Evolutionary conservation across 1,140 invertebrate species (phyloP), one percentile per base, ranked within the genome.

Genomic region (Bombyx mori): DNA sequence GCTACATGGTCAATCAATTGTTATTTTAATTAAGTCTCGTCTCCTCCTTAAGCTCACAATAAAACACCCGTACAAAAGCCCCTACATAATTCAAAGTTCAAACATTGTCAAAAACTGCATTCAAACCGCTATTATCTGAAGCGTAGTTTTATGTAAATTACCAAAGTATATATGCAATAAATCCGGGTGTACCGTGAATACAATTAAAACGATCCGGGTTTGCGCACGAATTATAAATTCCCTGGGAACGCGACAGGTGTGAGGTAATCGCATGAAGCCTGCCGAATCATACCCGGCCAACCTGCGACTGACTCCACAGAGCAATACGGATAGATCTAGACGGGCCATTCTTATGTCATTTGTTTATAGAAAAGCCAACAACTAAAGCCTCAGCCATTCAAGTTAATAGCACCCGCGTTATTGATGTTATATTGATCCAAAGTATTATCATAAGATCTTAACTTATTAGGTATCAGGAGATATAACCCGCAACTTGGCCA

Each of bases 171-270:
- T 60, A 54, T 45, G 55, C 46, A 59, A 63, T 68, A 77, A 75
- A 77, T 73, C 72, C 68, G 63, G 57, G 62, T 77, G 72, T 80
- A 67, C 69, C 61, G 69, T 72, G 78, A 82, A 83, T 83, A 83
- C 78, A 79, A 83, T 83, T 83, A 83, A 75, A 68, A 65, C 66
- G 78, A 79, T 76, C 73, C 77, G 63, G 64, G 57, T 67, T 72
- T 35, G 26, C 26, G 57, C 50, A 52, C 61, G 60, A 79, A 79
- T 81, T 80, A 81, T 80, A 73, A 81, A 83, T 81, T 81, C 78
- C 70, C 59, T 80, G 78, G 78, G 80, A 81, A 77, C 71, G 77
- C 70, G 77, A 75, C 80, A 83, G 80, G 80, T 83, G 80, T 58
- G 61, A 56, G 61, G 60, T 79, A 79, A 77, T 78, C 76, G 75